phyloP scores from a whole-genome alignment of 2,888 invertebrate genomes.

The Fabriciana adippe region DNA sequence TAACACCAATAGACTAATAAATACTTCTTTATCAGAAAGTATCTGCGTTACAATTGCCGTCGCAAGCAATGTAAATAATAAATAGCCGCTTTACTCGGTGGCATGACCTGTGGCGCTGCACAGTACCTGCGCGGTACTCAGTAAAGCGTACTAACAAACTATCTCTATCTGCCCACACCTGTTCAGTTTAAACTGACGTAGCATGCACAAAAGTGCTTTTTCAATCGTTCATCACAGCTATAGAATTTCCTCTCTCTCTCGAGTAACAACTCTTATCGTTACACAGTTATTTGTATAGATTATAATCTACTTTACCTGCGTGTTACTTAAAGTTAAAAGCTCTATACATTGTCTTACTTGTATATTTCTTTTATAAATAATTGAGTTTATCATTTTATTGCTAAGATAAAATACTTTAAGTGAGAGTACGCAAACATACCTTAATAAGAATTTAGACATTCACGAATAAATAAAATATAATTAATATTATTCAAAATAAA shows the following conservation, averaged over 20 bases:
- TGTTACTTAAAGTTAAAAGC: conserved; percentile 79
- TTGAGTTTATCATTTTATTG: conserved; percentile 81
- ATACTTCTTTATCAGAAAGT: conserved; percentile 55
- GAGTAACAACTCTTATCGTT: conserved; percentile 58
- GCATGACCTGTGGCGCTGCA: not conserved
- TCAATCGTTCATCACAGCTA: conserved; percentile 79
- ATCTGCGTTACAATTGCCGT: conserved; percentile 58
- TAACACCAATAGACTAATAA: conserved; percentile 66
- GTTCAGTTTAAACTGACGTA: conserved; percentile 57
- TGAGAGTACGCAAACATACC: conserved; percentile 65
- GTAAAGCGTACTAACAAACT: conserved; percentile 54
- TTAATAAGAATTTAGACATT: conserved; percentile 51
- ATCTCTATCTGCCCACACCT: conserved; percentile 41
- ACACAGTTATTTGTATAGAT: conserved; percentile 64
- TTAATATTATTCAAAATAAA: conserved; percentile 47
- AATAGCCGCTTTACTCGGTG: conserved; percentile 26
- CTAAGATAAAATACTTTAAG: conserved; percentile 68
- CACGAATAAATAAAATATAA: conserved; percentile 56
- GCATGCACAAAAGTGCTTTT: conserved; percentile 74
- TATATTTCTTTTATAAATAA: conserved; percentile 77
- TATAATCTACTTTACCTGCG: conserved; percentile 75
- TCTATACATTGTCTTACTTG: conserved; percentile 81
- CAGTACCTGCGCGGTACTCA: conserved; percentile 38
- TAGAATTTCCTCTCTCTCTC: conserved; percentile 67
- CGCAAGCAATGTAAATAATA: conserved; percentile 47